These are phyloP conservation scores for Drosophila azteca DNA, from an alignment of 1,140 invertebrate genomes.

Conservation along the genomic window DNA sequence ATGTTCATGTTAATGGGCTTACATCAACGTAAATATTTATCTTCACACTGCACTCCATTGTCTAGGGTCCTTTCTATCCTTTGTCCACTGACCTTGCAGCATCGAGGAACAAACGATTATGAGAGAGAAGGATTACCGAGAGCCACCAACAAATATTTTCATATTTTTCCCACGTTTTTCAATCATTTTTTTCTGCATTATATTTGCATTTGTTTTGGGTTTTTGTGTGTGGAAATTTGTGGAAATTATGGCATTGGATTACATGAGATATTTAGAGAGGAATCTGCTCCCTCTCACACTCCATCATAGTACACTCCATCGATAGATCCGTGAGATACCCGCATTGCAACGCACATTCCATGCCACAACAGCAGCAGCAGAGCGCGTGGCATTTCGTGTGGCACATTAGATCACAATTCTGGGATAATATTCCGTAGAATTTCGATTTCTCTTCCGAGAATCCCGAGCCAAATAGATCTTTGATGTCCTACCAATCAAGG, in stretches of 20 bases:
- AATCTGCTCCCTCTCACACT: constrained; percentile 60
- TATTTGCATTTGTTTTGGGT: constrained; percentile 52
- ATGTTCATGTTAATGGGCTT: constrained; percentile 45
- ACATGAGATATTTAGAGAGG: constrained; percentile 30
- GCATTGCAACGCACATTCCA: constrained; percentile 18
- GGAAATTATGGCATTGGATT: constrained; percentile 73
- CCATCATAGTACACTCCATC: background rate
- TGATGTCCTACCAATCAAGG: constrained; percentile 17
- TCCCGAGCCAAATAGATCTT: background rate
- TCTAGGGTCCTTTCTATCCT: constrained; percentile 3
- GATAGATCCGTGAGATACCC: constrained; percentile 19
- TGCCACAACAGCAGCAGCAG: constrained; percentile 3
- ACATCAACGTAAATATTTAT: constrained; percentile 24
- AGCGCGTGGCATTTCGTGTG: constrained; percentile 57
- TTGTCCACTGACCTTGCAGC: no score
- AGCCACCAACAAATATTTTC: constrained; percentile 49
- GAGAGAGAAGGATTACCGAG: constrained; percentile 53
- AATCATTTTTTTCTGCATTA: constrained; percentile 45
- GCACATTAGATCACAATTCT: no score
- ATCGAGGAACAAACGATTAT: constrained; percentile 6
- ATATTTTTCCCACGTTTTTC: constrained; percentile 73
- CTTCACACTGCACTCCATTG: constrained; percentile 48
- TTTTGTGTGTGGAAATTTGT: constrained; percentile 19
- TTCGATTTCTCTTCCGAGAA: constrained; percentile 8
- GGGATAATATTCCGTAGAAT: background rate